Percentiles rank a stretch among this genome's conserved stretches.
Evolutionary conservation across 1,140 invertebrate genomes (phyloP).

Genomic region (Rhynchophorus ferrugineus): DNA sequence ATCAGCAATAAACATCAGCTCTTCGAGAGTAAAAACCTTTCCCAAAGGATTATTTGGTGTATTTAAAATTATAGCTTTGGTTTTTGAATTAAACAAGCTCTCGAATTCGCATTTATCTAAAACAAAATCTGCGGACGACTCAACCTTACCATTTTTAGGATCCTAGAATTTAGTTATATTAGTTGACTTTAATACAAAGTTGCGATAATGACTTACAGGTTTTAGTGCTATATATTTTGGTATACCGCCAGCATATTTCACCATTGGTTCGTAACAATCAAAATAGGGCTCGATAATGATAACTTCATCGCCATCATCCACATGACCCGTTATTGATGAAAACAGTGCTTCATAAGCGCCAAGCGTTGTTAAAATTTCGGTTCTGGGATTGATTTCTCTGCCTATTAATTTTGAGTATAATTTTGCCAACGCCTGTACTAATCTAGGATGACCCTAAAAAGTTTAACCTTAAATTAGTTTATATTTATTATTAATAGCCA

Average conservation of each 20-base stretch:
- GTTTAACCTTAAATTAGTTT: too few relatives aligned
- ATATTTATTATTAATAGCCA: too few relatives aligned
- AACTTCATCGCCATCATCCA: constrained; percentile 65
- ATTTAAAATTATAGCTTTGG: constrained; percentile 93
- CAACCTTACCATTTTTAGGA: constrained; percentile 8
- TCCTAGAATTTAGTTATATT: constrained; percentile 20
- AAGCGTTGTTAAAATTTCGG: constrained; percentile 77
- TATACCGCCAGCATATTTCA: constrained; percentile 76
- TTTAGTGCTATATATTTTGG: constrained; percentile 83
- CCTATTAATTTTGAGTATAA: constrained; percentile 76
- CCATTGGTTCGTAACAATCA: constrained; percentile 96
- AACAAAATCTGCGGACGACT: constrained; percentile 76
- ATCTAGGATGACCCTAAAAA: constrained; percentile 71
- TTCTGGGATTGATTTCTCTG: constrained; percentile 48
- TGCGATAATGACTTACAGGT: constrained; percentile 52
- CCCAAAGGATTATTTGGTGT: constrained; percentile 94
- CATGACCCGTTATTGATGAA: constrained; percentile 71
- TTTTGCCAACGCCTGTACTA: constrained; percentile 77
- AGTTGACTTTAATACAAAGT: neutral
- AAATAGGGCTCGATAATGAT: constrained; percentile 98
- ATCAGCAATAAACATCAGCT: constrained; percentile 72
- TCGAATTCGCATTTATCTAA: constrained; percentile 78
- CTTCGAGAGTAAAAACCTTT: constrained; percentile 72
- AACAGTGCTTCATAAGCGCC: constrained; percentile 94
- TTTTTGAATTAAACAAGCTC: constrained; percentile 79